These are phyloP conservation scores for Cacoxenus indagator DNA, from an alignment of 2,888 invertebrate genomes.

Conservation along the genomic window DNA sequence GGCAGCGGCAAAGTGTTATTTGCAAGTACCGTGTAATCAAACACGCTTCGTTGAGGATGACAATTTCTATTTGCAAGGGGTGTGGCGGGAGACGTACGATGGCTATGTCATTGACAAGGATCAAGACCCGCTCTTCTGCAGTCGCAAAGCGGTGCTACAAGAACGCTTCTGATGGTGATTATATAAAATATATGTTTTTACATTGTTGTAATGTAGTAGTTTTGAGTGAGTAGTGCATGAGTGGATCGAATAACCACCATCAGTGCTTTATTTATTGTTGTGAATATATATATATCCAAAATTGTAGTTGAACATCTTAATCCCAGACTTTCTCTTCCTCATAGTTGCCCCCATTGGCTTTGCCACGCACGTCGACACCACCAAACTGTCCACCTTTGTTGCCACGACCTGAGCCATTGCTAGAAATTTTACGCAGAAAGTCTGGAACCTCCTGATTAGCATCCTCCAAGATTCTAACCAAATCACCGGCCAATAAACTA, in stretches of 20 bases:
- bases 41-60: constrained; percentile 50
- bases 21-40: constrained; percentile 65
- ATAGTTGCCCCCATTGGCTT: constrained; percentile 29
- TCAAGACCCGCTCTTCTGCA: constrained; percentile 85
- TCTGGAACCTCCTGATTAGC: constrained; percentile 86
- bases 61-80: constrained; percentile 58
- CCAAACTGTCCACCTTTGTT: constrained; percentile 74
- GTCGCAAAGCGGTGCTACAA: constrained; percentile 82
- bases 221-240: too few species aligned
- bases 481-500: constrained; percentile 74
- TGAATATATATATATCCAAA: too few species aligned
- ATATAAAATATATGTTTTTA: too few species aligned
- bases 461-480: constrained; percentile 82
- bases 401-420: constrained; percentile 68
- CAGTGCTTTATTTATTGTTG: too few species aligned
- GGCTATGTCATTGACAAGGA: constrained; percentile 60
- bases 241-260: too few species aligned
- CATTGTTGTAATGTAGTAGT: too few species aligned
- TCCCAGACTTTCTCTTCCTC: constrained; percentile 53
- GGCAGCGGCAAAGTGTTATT: constrained; percentile 46
- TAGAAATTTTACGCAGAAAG: constrained; percentile 75
- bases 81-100: constrained; percentile 51
- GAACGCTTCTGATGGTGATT: constrained; percentile 85
- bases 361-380: constrained; percentile 76
- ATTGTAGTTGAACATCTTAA: constrained; percentile 47